These are phyloP conservation scores for Thyatira batis DNA, from an alignment of 2,888 invertebrate species.

Conservation along the genomic window DNA sequence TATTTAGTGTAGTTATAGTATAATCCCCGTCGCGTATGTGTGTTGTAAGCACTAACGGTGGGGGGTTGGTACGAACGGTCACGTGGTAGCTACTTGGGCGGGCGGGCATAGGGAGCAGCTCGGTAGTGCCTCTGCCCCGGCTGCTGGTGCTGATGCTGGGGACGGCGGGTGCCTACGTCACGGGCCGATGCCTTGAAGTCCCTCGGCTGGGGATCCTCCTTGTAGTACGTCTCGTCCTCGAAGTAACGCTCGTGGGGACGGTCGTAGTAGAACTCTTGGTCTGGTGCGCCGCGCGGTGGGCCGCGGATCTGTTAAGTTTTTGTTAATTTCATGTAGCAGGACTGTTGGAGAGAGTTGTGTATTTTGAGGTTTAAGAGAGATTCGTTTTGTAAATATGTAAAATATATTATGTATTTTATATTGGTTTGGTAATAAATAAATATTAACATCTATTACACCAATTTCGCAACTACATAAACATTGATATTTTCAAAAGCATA, in stretches of 20 bases:
- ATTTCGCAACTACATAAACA: too few species aligned
- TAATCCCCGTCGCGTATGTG: background rate
- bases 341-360: too few species aligned
- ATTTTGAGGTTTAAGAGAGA: too few species aligned
- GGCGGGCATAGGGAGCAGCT: constrained; percentile 65
- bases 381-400: too few species aligned
- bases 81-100: constrained; percentile 57
- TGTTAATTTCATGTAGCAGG: too few species aligned
- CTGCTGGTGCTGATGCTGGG: constrained; percentile 29
- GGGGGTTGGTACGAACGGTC: background rate
- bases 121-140: constrained; percentile 45
- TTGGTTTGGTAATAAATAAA: too few species aligned
- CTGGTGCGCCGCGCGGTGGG: constrained; percentile 84
- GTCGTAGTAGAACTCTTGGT: constrained; percentile 86
- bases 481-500: too few species aligned
- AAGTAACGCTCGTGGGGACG: constrained; percentile 66
- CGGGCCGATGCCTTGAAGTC: constrained; percentile 65
- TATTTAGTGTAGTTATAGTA: too few species aligned
- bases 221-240: constrained; percentile 67
- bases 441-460: background rate
- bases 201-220: constrained; percentile 49
- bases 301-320: constrained; percentile 56
- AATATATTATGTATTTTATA: too few species aligned
- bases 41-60: background rate
- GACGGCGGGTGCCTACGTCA: constrained; percentile 68